Conservation (phyloP, 2,113 vertebrate species). For the Glaucomys volans region DNA sequence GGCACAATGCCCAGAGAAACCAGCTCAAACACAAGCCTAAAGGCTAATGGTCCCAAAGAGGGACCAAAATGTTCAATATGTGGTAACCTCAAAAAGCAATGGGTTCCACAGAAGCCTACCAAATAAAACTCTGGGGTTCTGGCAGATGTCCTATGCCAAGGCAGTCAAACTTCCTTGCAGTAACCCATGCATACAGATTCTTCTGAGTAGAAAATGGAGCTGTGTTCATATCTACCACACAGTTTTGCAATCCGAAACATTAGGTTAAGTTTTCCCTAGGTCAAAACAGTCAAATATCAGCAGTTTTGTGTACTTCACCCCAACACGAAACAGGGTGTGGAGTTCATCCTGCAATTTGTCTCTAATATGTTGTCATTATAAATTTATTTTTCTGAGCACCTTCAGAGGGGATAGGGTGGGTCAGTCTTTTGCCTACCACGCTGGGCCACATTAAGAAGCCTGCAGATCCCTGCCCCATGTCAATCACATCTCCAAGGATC, state of each 20-base stretch:
- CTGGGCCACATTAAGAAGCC: background rate
- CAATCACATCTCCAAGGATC: background rate
- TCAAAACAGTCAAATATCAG: background rate
- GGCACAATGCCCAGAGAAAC: constrained; percentile 44
- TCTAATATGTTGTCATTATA: background rate
- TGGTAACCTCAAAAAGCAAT: background rate
- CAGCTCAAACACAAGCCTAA: background rate
- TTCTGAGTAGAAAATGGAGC: background rate
- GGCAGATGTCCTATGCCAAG: background rate
- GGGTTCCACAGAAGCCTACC: background rate
- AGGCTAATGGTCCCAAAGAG: constrained; percentile 17
- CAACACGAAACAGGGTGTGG: background rate
- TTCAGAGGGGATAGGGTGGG: background rate
- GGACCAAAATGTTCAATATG: constrained; percentile 15
- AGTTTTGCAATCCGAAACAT: background rate
- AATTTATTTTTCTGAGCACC: background rate
- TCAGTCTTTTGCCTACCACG: background rate
- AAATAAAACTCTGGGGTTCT: background rate
- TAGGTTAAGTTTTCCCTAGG: background rate
- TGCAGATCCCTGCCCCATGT: background rate
- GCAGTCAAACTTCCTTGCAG: background rate
- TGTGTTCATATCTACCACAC: background rate
- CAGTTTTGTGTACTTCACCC: background rate
- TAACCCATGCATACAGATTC: background rate
- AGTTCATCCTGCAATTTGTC: background rate